Evolutionary conservation across 1,140 invertebrate species (phyloP), one percentile per base, ranked within the genome.

Genomic region (Drosophila quadrilineata): DNA sequence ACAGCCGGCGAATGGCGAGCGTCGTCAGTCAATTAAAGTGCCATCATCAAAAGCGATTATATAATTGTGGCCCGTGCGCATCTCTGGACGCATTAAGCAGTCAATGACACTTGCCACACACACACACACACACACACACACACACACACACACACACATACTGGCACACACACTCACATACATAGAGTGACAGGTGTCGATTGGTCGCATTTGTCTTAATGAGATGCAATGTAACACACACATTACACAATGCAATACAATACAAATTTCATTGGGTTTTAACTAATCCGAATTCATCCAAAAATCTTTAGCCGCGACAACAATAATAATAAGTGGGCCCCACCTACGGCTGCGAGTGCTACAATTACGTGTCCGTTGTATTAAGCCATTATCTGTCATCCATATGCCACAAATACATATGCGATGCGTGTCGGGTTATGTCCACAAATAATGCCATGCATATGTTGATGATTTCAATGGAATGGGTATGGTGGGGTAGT

Each of bases 31-130:
- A 50, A 69, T 69, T 69, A 64, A 64, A 63, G 59, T 64, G 59
- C 45, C 66, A 69, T 69, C 60, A 57, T 52, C 59, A 19, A n/a
- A n/a, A 22, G 52, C 52, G 50, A 64, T 69, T 64, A 53, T 49
- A 68, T 56, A 64, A 64, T 57, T 64, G 65, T 50, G 62, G 45
- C 59, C 50, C 50, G 59, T 56, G 58, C 48, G 43, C 33, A 60
- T 40, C 52, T 54, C 12, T 29, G 50, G 43, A 41, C 49, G 60
- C 64, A 67, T 67, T 67, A 63, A 68, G n/a, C 65, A 68, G 66
- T 64, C 66, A 69, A 57, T 64, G 66, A 64, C 66, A 59, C 36
- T 41, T 14, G 29, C 40, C 28, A 29, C 10, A 56, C 38, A 40
- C 22, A 36, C 19, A 36, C 6, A 50, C 19, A 38, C 31, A 10